A percentile compares a stretch with the other conserved stretches of the same genome.
Conservation (phyloP, 2,113 vertebrate genomes). For the Siniperca chuatsi region DNA sequence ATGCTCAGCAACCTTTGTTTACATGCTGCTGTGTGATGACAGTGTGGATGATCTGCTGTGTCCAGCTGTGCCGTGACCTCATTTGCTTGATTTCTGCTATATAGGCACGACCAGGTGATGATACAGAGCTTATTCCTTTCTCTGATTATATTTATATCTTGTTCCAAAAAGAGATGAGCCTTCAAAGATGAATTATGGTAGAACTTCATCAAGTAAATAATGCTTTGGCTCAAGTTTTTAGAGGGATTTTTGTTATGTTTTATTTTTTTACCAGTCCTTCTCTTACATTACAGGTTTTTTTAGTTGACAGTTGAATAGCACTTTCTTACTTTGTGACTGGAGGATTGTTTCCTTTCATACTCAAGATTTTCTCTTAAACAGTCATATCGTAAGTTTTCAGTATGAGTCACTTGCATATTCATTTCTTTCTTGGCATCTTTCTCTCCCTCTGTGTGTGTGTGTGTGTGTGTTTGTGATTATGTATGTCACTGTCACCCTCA, state of each 20-base stretch:
- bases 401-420: neutral
- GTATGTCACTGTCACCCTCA: neutral
- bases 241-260: neutral
- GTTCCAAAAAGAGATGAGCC: neutral
- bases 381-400: slow-evolving; percentile 15
- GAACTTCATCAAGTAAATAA: neutral
- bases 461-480: slow-evolving; percentile 5
- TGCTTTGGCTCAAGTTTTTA: neutral
- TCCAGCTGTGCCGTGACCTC: slow-evolving; percentile 76
- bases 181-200: neutral
- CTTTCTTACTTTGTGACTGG: neutral
- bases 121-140: slow-evolving; percentile 9
- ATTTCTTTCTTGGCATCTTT: slow-evolving; percentile 6
- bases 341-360: neutral
- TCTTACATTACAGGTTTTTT: neutral
- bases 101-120: neutral
- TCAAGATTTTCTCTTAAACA: neutral
- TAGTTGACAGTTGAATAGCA: neutral
- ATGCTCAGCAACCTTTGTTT: slow-evolving; percentile 43
- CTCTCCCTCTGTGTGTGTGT: neutral
- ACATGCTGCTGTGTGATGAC: slow-evolving; percentile 39
- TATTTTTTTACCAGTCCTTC: neutral
- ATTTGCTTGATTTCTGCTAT: slow-evolving; percentile 44
- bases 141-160: slow-evolving; percentile 18
- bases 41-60: slow-evolving; percentile 32